Evolutionary conservation across 2,797 vertebrate genomes (phyloP).

Genomic region (Liasis olivaceus): DNA sequence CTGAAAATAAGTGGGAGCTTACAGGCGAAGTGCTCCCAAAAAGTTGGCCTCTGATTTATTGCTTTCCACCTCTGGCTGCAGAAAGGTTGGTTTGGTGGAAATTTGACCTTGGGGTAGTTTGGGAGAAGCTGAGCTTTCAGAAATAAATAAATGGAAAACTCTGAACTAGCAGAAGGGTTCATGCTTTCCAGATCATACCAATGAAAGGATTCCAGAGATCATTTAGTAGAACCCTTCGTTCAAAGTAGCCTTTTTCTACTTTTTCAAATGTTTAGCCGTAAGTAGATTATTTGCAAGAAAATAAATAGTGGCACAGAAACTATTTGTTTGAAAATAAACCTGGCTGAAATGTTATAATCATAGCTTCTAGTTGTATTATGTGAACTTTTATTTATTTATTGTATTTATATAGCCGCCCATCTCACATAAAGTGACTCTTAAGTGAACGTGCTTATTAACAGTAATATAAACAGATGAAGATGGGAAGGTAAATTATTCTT

Average conservation of each 20-base stretch:
- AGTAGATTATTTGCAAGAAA: background rate
- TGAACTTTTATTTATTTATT: background rate
- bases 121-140: background rate
- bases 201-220: background rate
- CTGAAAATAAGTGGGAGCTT: constrained; percentile 24
- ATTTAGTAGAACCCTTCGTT: background rate
- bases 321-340: background rate
- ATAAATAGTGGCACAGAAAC: background rate
- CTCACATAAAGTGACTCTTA: no score
- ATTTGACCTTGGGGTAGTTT: background rate
- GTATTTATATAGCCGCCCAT: no score
- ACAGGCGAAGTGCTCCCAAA: constrained; percentile 51
- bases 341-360: background rate
- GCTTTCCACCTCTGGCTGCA: background rate
- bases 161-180: background rate
- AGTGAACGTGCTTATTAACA: background rate
- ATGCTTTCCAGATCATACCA: background rate
- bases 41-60: constrained; percentile 30
- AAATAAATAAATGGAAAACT: background rate
- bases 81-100: background rate
- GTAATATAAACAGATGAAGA: background rate
- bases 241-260: background rate
- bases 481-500: background rate
- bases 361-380: background rate
- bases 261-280: background rate